Evolutionary conservation across 2,113 vertebrate species (phyloP).

Genomic region (Osmerus eperlanus): DNA sequence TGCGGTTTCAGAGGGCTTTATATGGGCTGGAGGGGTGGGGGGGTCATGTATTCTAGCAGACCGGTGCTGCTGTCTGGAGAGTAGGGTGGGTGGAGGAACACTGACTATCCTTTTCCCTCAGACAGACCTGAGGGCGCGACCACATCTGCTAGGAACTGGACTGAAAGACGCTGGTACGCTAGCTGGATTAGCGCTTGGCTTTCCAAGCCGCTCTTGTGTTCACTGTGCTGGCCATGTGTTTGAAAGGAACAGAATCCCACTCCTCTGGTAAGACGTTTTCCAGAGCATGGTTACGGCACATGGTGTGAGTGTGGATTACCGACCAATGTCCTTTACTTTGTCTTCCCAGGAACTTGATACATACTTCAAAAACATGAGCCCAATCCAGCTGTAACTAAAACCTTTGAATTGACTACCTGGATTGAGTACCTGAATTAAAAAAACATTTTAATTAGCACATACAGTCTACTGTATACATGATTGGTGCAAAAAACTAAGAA

Average conservation of each 20-base stretch:
- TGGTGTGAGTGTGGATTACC: too few species aligned
- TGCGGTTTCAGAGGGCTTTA: conserved; percentile 64
- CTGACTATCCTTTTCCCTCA: conserved; percentile 26
- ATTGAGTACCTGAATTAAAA: background rate
- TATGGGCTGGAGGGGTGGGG: conserved; percentile 26
- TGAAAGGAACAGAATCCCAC: too few species aligned
- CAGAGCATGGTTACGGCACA: conserved; percentile 46
- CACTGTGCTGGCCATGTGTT: too few species aligned
- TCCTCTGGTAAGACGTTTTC: background rate
- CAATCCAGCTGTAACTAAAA: conserved; percentile 21
- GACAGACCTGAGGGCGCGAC: conserved; percentile 8
- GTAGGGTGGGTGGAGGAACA: too few species aligned
- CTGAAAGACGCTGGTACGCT: too few species aligned
- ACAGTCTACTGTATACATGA: conserved; percentile 10
- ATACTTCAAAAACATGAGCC: too few species aligned
- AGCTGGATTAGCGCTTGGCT: too few species aligned
- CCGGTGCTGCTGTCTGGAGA: conserved; percentile 31
- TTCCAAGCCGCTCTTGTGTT: too few species aligned
- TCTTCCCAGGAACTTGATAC: too few species aligned
- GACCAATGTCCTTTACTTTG: too few species aligned
- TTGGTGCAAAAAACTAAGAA: too few species aligned
- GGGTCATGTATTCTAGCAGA: conserved; percentile 26
- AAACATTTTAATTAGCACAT: conserved; percentile 12
- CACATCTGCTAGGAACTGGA: too few species aligned
- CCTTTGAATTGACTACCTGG: background rate